phyloP scores from a whole-genome alignment of 1,140 invertebrate species.

The Coelopa frigida region DNA sequence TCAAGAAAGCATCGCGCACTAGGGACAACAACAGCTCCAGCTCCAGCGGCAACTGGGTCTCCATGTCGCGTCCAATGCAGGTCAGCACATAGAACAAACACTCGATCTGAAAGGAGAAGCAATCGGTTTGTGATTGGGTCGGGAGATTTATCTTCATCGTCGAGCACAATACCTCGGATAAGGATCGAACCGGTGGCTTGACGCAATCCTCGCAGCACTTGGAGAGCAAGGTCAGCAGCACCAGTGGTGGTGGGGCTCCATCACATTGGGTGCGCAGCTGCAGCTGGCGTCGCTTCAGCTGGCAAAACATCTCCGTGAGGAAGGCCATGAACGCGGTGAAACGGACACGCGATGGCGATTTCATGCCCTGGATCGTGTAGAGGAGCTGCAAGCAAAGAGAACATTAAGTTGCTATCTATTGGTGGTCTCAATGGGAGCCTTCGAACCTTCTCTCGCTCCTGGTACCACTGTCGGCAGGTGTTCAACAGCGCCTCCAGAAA shows the following conservation, averaged over 20 bases:
- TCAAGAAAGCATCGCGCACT: constrained; percentile 78
- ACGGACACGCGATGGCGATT: constrained; percentile 49
- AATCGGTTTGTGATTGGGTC: neutral
- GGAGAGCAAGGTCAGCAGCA: constrained; percentile 69
- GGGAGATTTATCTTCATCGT: neutral
- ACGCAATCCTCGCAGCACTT: constrained; percentile 81
- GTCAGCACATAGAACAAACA: constrained; percentile 80
- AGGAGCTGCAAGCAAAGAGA: constrained; percentile 23
- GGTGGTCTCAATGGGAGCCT: neutral
- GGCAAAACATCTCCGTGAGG: constrained; percentile 81
- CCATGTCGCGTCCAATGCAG: constrained; percentile 76
- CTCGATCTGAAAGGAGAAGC: constrained; percentile 58
- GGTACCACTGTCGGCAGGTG: constrained; percentile 83
- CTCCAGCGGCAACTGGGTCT: constrained; percentile 68
- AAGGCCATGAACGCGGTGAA: constrained; percentile 82
- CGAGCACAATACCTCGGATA: constrained; percentile 71
- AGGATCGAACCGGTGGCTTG: constrained; percentile 66
- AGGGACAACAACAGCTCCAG: constrained; percentile 66
- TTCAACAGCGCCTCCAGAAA: constrained; percentile 83
- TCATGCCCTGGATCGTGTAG: constrained; percentile 42
- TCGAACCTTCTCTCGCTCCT: constrained; percentile 63
- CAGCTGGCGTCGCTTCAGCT: constrained; percentile 67
- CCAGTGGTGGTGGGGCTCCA: constrained; percentile 60
- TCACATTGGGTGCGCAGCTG: constrained; percentile 60
- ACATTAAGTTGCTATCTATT: neutral